These are phyloP conservation scores for Linyphia triangularis DNA, from an alignment of 2,888 invertebrate species.

Conservation along the genomic window DNA sequence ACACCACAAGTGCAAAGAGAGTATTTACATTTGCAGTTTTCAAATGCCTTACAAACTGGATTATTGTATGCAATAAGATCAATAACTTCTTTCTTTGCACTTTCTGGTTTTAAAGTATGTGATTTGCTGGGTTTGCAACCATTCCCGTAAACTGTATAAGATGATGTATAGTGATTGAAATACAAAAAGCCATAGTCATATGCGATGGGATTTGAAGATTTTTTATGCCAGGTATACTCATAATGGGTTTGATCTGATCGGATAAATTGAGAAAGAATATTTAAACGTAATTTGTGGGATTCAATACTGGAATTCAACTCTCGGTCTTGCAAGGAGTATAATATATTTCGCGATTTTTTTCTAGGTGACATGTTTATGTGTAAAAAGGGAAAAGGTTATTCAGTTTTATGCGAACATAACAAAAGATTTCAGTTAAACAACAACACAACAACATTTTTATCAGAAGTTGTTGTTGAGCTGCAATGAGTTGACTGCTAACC, in stretches of 20 bases:
- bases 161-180: conserved; percentile 19
- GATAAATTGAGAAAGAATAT: conserved; percentile 29
- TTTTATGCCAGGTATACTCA: background rate
- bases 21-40: background rate
- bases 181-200: conserved; percentile 46
- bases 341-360: conserved; percentile 23
- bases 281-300: conserved; percentile 23
- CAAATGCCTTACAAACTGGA: background rate
- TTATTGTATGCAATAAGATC: conserved; percentile 39
- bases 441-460: no score
- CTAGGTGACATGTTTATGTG: conserved; percentile 1
- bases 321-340: conserved; percentile 13
- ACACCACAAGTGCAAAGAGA: background rate
- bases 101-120: background rate
- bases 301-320: background rate
- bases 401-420: no score
- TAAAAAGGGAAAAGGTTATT: no score
- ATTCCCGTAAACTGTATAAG: background rate
- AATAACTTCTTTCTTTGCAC: conserved; percentile 12
- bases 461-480: no score
- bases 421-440: no score
- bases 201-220: conserved; percentile 13
- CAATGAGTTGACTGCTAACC: no score
- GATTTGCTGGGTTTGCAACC: background rate
- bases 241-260: background rate